These are phyloP conservation scores for Pseudanteris insignis DNA, from an alignment of 2,888 invertebrate genomes.

Conservation along the genomic window DNA sequence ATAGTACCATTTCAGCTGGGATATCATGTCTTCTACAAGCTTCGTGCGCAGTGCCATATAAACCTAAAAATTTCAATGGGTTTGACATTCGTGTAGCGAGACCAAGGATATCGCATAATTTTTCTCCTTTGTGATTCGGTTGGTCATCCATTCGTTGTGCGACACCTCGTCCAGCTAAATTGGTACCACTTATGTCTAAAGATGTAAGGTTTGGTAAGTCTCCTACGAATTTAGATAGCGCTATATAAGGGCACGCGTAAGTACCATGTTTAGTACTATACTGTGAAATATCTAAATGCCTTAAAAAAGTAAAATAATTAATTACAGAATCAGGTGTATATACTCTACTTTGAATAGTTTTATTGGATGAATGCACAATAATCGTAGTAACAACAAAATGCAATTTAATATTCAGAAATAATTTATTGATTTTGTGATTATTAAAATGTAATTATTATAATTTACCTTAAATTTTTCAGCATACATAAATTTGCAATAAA, in stretches of 20 bases:
- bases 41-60: slow-evolving; percentile 89
- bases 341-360: too few relatives aligned
- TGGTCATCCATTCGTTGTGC: slow-evolving; percentile 68
- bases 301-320: too few relatives aligned
- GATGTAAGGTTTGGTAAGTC: slow-evolving; percentile 80
- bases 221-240: slow-evolving; percentile 77
- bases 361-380: too few relatives aligned
- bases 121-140: slow-evolving; percentile 38
- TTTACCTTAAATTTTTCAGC: too few relatives aligned
- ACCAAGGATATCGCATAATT: slow-evolving; percentile 83
- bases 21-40: slow-evolving; percentile 91
- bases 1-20: too few relatives aligned
- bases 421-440: too few relatives aligned
- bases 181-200: slow-evolving; percentile 95
- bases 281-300: slow-evolving; percentile 87
- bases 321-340: too few relatives aligned
- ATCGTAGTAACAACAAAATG: too few relatives aligned
- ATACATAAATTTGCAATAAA: too few relatives aligned
- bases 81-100: slow-evolving; percentile 78
- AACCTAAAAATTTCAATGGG: slow-evolving; percentile 88
- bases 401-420: too few relatives aligned
- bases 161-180: slow-evolving; percentile 88
- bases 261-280: slow-evolving; percentile 76
- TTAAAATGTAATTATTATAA: too few relatives aligned
- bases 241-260: slow-evolving; percentile 79